phyloP scores from a whole-genome alignment of 2,888 invertebrate genomes.

The Subacronicta megacephala region DNA sequence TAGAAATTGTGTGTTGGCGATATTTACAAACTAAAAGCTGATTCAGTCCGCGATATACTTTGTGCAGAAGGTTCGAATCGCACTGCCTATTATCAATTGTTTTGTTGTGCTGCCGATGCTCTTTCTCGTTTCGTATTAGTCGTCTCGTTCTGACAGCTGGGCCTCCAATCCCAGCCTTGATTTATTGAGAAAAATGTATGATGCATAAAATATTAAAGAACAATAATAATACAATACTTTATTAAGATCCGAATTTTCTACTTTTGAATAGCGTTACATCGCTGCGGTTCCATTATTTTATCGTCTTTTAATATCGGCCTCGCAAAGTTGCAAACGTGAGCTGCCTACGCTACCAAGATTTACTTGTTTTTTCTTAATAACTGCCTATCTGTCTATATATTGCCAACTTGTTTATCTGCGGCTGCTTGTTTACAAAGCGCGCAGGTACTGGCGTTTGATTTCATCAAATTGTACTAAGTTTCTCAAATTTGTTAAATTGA shows the following conservation, averaged over 20 bases:
- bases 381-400: slow-evolving; percentile 63
- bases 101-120: slow-evolving; percentile 62
- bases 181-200: slow-evolving; percentile 67
- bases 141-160: slow-evolving; percentile 59
- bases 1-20: slow-evolving; percentile 22
- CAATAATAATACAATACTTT: slow-evolving; percentile 35
- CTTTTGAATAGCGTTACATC: slow-evolving; percentile 12
- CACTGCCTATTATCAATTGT: slow-evolving; percentile 60
- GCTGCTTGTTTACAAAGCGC: slow-evolving; percentile 76
- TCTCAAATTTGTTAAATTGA: slow-evolving; percentile 33
- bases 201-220: slow-evolving; percentile 61
- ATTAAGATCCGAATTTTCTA: slow-evolving; percentile 29
- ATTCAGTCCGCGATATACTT: slow-evolving; percentile 40
- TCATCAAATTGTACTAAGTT: slow-evolving; percentile 63
- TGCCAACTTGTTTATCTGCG: slow-evolving; percentile 74
- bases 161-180: slow-evolving; percentile 62
- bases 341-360: slow-evolving; percentile 47
- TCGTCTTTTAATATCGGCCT: slow-evolving; percentile 56
- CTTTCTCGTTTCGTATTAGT: slow-evolving; percentile 58
- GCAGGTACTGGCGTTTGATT: slow-evolving; percentile 62
- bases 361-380: slow-evolving; percentile 62
- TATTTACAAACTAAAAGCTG: slow-evolving; percentile 31
- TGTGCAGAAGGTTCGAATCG: slow-evolving; percentile 51
- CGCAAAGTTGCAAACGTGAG: slow-evolving; percentile 53
- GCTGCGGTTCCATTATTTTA: slow-evolving; percentile 24